Conservation (phyloP, 2,888 invertebrate species). For the Ligdia adustata region DNA sequence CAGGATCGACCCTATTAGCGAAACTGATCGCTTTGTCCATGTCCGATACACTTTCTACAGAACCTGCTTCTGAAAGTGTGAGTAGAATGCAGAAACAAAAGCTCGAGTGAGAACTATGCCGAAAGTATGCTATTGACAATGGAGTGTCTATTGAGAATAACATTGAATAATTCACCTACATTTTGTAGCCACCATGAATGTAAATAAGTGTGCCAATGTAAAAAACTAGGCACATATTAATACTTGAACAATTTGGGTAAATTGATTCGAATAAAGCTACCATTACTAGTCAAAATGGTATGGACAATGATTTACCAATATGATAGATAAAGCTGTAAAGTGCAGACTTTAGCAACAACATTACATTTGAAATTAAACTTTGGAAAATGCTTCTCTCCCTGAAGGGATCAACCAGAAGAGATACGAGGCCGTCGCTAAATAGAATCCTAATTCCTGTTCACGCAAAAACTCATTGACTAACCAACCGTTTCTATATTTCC, state of each 20-base stretch:
- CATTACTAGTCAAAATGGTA: no score
- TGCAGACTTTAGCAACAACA: no score
- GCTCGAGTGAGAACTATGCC: slow-evolving; percentile 6
- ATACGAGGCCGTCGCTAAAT: no score
- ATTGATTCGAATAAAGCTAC: no score
- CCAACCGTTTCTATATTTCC: slow-evolving; percentile 1
- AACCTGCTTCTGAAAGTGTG: slow-evolving; percentile 16
- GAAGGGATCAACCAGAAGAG: no score
- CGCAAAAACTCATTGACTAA: not conserved
- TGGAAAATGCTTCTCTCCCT: no score
- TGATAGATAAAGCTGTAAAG: no score
- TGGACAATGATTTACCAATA: no score
- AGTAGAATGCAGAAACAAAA: slow-evolving; percentile 19
- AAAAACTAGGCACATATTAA: no score
- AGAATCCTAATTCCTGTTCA: not conserved
- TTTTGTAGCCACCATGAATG: slow-evolving; percentile 11
- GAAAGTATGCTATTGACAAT: slow-evolving; percentile 8
- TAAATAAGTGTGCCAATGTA: slow-evolving; percentile 1
- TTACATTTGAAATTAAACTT: no score
- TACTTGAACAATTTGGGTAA: no score
- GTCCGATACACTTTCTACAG: slow-evolving; percentile 35
- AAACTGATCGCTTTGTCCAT: slow-evolving; percentile 28
- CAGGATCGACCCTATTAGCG: slow-evolving; percentile 17
- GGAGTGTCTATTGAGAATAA: not conserved
- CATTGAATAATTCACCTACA: slow-evolving; percentile 2